These are phyloP conservation scores for Esperia sulphurella DNA, from an alignment of 2,888 invertebrate species.

Conservation along the genomic window DNA sequence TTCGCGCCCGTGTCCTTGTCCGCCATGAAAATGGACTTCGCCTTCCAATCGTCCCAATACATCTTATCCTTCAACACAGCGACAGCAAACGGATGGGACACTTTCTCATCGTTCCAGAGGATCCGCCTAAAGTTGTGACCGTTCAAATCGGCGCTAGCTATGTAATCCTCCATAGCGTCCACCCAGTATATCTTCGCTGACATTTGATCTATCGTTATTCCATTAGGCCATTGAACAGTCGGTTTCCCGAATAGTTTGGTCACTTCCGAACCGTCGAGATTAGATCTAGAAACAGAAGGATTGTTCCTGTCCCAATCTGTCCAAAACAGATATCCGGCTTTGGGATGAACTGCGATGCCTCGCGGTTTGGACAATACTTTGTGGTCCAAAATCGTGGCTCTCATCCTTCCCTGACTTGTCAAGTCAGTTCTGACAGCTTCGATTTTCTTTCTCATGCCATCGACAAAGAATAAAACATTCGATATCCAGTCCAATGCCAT, in stretches of 20 bases:
- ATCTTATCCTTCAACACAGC: constrained; percentile 91
- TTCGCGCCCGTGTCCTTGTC: constrained; percentile 87
- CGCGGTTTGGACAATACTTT: constrained; percentile 85
- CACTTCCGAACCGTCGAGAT: constrained; percentile 87
- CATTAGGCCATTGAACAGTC: constrained; percentile 91
- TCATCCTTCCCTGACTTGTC: constrained; percentile 82
- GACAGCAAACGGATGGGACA: constrained; percentile 92
- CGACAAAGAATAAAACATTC: constrained; percentile 91
- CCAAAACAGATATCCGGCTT: constrained; percentile 89
- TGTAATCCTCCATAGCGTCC: constrained; percentile 90
- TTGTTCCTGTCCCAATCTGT: constrained; percentile 91
- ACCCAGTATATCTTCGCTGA: constrained; percentile 92
- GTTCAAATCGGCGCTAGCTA: constrained; percentile 86
- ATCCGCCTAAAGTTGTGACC: constrained; percentile 84
- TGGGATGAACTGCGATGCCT: constrained; percentile 91
- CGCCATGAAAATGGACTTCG: constrained; percentile 86
- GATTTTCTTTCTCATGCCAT: constrained; percentile 87
- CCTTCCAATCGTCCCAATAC: constrained; percentile 95
- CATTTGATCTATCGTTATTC: constrained; percentile 90
- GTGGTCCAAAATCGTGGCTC: constrained; percentile 85
- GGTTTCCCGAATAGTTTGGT: constrained; percentile 82
- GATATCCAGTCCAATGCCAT: constrained; percentile 95
- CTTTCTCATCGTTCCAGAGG: constrained; percentile 80
- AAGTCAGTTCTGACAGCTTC: constrained; percentile 87
- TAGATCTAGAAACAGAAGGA: constrained; percentile 88